These are phyloP conservation scores for Sinelater perroti DNA, from an alignment of 2,888 invertebrate species.

Conservation along the genomic window DNA sequence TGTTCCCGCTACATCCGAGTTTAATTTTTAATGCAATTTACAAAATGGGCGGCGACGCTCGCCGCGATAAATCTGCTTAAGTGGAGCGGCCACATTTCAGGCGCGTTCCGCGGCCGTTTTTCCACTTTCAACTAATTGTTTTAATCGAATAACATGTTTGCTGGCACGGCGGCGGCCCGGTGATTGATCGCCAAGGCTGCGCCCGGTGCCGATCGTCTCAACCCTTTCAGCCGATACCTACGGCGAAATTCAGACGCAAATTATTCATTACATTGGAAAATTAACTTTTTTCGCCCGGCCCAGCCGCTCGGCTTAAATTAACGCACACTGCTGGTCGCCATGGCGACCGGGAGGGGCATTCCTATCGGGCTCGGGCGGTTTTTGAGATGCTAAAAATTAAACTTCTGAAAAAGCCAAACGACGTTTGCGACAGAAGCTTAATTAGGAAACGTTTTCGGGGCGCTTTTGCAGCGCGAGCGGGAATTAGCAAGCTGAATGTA, in stretches of 20 bases:
- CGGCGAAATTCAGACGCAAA: constrained; percentile 52
- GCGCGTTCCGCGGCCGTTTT: constrained; percentile 40
- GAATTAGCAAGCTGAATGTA: constrained; percentile 52
- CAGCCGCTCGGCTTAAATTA: constrained; percentile 50
- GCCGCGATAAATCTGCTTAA: constrained; percentile 45
- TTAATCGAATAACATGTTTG: constrained; percentile 52
- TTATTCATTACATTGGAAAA: constrained; percentile 59
- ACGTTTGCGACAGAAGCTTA: constrained; percentile 63
- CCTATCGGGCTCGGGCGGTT: constrained; percentile 48
- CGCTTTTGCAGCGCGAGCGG: constrained; percentile 59
- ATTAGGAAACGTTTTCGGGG: constrained; percentile 62
- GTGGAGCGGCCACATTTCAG: constrained; percentile 37
- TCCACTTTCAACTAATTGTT: constrained; percentile 51
- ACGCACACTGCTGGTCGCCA: constrained; percentile 47
- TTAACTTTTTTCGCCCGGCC: constrained; percentile 55
- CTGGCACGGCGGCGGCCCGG: constrained; percentile 38
- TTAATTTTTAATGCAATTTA: constrained; percentile 58
- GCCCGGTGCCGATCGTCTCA: constrained; percentile 40
- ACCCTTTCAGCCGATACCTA: constrained; percentile 52
- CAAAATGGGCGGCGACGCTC: constrained; percentile 50
- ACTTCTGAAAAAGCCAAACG: constrained; percentile 61
- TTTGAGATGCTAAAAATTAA: constrained; percentile 60
- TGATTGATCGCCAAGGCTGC: constrained; percentile 47
- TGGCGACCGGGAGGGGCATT: constrained; percentile 50
- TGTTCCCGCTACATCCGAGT: constrained; percentile 52